A percentile compares a stretch with the other conserved stretches of the same genome.
Evolutionary conservation across 2,888 invertebrate genomes (phyloP).

Genomic region (Oscheius myriophilus): DNA sequence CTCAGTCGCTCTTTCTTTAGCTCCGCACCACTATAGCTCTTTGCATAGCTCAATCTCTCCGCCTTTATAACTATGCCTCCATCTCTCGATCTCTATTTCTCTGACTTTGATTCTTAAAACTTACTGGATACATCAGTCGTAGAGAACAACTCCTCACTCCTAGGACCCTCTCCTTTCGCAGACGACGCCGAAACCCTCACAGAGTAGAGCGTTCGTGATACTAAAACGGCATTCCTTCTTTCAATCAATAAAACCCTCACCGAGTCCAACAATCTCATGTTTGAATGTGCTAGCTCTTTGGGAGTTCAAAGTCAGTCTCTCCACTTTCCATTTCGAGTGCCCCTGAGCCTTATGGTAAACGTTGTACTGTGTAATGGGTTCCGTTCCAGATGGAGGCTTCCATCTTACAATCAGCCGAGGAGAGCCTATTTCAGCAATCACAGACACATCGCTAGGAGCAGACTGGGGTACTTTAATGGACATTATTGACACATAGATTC

Average conservation of each 20-base stretch:
- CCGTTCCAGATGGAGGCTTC: slow-evolving; percentile 31
- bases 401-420: slow-evolving; percentile 45
- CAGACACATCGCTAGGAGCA: slow-evolving; percentile 55
- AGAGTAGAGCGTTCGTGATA: slow-evolving; percentile 56
- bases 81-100: no score
- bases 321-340: slow-evolving; percentile 47
- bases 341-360: slow-evolving; percentile 42
- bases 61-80: no score
- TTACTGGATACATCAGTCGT: slow-evolving; percentile 45
- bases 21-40: no score
- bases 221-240: slow-evolving; percentile 33
- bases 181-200: slow-evolving; percentile 63
- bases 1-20: no score
- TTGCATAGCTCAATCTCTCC: no score
- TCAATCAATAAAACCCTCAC: slow-evolving; percentile 23
- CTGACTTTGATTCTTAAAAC: neutral
- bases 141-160: slow-evolving; percentile 52
- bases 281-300: slow-evolving; percentile 37
- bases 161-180: slow-evolving; percentile 63
- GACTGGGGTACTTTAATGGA: slow-evolving; percentile 49
- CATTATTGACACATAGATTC: neutral
- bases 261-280: slow-evolving; percentile 38
- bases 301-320: slow-evolving; percentile 38
- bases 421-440: slow-evolving; percentile 44
- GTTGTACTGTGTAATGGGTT: slow-evolving; percentile 39